phyloP scores from a whole-genome alignment of 2,113 vertebrate species.

The Mobula hypostoma region DNA sequence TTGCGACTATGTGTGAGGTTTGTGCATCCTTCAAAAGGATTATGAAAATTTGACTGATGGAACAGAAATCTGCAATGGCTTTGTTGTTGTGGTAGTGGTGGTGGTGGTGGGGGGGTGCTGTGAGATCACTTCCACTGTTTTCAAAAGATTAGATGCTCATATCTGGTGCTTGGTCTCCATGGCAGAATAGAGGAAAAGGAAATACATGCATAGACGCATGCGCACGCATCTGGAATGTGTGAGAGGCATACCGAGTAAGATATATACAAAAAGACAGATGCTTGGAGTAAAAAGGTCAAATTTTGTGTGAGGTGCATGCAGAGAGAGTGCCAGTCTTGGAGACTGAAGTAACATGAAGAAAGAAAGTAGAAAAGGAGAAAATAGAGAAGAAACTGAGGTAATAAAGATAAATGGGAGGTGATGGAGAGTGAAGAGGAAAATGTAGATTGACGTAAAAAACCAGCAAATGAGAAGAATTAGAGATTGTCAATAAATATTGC shows the following conservation, averaged over 20 bases:
- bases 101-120: no score
- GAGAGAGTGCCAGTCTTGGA: background rate
- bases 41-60: background rate
- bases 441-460: background rate
- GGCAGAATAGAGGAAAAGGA: background rate
- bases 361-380: background rate
- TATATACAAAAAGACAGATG: background rate
- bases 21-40: background rate
- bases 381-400: background rate
- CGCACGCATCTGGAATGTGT: background rate
- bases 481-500: background rate
- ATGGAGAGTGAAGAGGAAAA: background rate
- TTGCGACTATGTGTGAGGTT: background rate
- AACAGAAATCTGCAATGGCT: background rate
- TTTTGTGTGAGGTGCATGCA: background rate
- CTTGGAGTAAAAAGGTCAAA: background rate
- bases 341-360: background rate
- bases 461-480: background rate
- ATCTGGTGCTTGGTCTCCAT: background rate
- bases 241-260: background rate
- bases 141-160: background rate
- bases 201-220: background rate
- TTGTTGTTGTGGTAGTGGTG: background rate
- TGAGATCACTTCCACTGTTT: background rate
- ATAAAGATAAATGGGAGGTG: background rate